Conservation (phyloP, 2,797 vertebrate genomes). For the Crenichthys baileyi region DNA sequence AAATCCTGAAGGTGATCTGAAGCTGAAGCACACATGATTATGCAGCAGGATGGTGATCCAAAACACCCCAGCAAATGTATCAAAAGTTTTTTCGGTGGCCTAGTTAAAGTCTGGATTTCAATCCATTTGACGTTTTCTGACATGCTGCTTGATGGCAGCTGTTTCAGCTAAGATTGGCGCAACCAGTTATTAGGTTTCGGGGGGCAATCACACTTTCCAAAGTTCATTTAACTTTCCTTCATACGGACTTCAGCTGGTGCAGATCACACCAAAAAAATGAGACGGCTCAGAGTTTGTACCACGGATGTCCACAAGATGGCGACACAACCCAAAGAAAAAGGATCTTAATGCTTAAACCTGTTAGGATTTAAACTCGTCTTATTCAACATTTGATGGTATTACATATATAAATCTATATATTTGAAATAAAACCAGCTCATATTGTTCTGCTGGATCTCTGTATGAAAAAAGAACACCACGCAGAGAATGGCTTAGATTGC, state of each 20-base stretch:
- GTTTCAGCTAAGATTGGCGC: neutral
- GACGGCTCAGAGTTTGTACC: neutral
- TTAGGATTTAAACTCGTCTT: slow-evolving; percentile 47
- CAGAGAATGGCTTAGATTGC: slow-evolving; percentile 20
- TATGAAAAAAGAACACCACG: slow-evolving; percentile 27
- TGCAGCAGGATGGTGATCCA: no score
- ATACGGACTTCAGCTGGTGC: neutral
- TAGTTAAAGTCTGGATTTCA: no score
- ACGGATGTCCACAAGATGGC: slow-evolving; percentile 62
- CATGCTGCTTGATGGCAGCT: no score
- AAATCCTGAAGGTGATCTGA: no score
- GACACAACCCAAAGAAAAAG: slow-evolving; percentile 40
- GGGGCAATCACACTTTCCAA: neutral
- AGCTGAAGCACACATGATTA: no score
- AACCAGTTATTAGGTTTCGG: neutral
- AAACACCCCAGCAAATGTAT: no score
- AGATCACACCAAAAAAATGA: neutral
- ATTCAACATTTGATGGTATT: slow-evolving; percentile 43
- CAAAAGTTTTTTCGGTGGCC: no score
- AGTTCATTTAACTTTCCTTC: neutral
- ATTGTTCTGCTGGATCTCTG: slow-evolving; percentile 25
- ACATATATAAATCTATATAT: slow-evolving; percentile 48
- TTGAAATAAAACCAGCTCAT: slow-evolving; percentile 40
- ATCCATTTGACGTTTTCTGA: no score
- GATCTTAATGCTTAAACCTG: slow-evolving; percentile 1